phyloP scores from a whole-genome alignment of 2,113 vertebrate species.

The Hystrix cristata region DNA sequence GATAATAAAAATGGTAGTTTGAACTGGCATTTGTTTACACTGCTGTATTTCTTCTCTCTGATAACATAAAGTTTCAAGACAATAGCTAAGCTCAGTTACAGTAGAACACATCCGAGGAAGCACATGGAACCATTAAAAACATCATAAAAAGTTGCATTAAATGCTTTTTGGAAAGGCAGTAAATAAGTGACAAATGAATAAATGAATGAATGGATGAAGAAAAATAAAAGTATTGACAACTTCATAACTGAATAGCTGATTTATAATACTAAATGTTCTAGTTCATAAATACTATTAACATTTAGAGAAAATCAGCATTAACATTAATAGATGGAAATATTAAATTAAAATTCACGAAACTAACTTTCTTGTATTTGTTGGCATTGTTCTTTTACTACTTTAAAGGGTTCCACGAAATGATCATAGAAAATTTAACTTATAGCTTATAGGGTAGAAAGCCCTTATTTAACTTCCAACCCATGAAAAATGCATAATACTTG shows the following conservation, averaged over 20 bases:
- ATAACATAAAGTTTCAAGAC: slow-evolving; percentile 75
- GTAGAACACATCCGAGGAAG: slow-evolving; percentile 72
- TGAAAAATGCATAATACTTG: slow-evolving; percentile 7
- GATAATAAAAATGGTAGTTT: slow-evolving; percentile 57
- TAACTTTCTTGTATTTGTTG: slow-evolving; percentile 38
- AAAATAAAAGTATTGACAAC: slow-evolving; percentile 48
- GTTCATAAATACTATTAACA: not conserved
- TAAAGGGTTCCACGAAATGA: not conserved
- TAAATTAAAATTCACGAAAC: slow-evolving; percentile 12
- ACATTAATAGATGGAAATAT: slow-evolving; percentile 3
- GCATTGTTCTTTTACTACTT: slow-evolving; percentile 32
- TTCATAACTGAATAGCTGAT: slow-evolving; percentile 23
- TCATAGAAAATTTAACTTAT: not conserved
- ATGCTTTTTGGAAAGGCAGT: slow-evolving; percentile 84
- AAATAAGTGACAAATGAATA: slow-evolving; percentile 58
- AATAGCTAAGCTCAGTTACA: slow-evolving; percentile 74
- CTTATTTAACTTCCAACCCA: slow-evolving; percentile 18
- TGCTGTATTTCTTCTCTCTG: slow-evolving; percentile 60
- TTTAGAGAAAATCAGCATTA: slow-evolving; percentile 23
- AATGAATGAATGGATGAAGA: slow-evolving; percentile 58
- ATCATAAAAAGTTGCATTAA: slow-evolving; percentile 69
- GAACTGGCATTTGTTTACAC: slow-evolving; percentile 14
- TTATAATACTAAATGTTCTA: not conserved
- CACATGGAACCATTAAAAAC: slow-evolving; percentile 76
- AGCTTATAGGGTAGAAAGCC: not conserved